Base-by-base conservation (phyloP, 2,888 invertebrate genomes). In the Gerris lacustris region DNA sequence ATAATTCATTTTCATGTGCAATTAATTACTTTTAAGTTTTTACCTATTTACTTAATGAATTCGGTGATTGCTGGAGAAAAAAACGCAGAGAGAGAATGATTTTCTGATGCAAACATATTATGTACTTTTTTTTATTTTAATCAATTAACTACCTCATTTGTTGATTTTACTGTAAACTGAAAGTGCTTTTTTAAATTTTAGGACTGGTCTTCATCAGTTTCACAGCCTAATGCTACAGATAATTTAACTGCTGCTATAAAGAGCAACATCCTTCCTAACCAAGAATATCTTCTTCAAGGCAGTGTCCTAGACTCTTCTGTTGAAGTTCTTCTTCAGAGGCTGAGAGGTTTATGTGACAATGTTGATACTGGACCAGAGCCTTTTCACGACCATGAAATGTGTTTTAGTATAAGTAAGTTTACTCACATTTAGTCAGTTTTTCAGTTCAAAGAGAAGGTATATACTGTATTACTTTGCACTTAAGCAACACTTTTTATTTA, bases 351-450 rank as follows among this genome's bases (percentile, higher is more conserved):
- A 6, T 96, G 96, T 80, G 96, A 97, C 78, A 93, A 93, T 82
- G 92, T 93, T 1, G 93, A 95, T 78, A 88, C 89, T 69, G 92
- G 91, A 5, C 92, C 94, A 0, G 96, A 96, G 80, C 88, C 89
- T 0, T 97, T 96, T 80, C 88, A 93, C 78, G 96, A 97, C 80
- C 92, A 95, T 79, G 96, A 96, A 84, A 89, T 94, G 79, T 94
- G 92, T 79, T 91, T 92, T 77, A 90, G 89, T 73, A 84, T 93
- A 72, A 83, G 92, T 85, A 76, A 77, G 76, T 72, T 44, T 6
- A 68, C 17, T 63, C 4, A 31, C 4, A 31, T 31, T 31, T 68
- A 31, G n/a, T 43, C 44, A 45, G 62, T 43, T 17, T 66, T 62
- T 47, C 17, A 6, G 45, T 55, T 15, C 55, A 67, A 17, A 67